A percentile compares a stretch with the other conserved stretches of the same genome.
These are phyloP conservation scores for Lepilemur ruficaudatus DNA, from an alignment of 2,797 vertebrate species.

Conservation along the genomic window DNA sequence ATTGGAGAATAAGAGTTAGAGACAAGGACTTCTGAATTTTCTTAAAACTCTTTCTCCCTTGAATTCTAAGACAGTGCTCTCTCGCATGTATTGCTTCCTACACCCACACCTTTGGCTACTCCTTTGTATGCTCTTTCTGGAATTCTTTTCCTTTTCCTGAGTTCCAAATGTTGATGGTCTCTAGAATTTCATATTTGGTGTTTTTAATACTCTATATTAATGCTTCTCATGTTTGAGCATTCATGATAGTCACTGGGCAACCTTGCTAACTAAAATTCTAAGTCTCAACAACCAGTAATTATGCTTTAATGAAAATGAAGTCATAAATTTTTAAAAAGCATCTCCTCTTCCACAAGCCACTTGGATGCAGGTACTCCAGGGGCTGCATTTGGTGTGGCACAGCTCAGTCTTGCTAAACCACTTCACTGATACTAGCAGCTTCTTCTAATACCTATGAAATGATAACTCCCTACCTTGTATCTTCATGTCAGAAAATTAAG, in stretches of 20 bases:
- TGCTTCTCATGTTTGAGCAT: background rate
- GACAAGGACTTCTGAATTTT: background rate
- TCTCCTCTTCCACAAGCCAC: background rate
- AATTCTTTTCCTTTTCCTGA: background rate
- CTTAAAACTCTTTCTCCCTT: background rate
- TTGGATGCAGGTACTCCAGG: background rate
- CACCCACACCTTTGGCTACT: background rate
- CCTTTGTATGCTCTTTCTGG: background rate
- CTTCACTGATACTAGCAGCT: background rate
- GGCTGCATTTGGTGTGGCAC: background rate
- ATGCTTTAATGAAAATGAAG: background rate
- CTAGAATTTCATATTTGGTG: background rate
- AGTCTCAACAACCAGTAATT: background rate
- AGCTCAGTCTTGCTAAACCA: background rate
- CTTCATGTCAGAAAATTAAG: background rate
- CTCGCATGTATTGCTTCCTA: background rate
- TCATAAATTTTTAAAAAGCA: background rate
- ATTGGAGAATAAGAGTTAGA: background rate
- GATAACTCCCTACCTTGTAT: background rate
- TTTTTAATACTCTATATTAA: background rate
- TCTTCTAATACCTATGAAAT: background rate
- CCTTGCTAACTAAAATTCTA: background rate
- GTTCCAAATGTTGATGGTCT: background rate
- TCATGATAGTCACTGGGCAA: background rate
- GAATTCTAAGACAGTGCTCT: background rate